Conservation (phyloP, 2,113 vertebrate genomes). For the Callospermophilus lateralis region DNA sequence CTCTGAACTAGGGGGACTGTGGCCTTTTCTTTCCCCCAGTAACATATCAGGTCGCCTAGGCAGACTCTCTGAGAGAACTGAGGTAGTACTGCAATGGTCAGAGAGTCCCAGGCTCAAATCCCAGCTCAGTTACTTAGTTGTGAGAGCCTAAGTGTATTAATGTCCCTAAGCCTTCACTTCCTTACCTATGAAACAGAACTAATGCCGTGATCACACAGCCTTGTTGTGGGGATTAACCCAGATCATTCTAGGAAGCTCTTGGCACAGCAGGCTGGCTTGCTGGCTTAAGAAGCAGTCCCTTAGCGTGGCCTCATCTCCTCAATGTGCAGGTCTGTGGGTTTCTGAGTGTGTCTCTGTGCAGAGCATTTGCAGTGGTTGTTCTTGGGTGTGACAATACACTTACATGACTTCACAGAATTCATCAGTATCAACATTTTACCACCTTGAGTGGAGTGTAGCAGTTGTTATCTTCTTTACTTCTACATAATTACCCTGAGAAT, state of each 20-base stretch:
- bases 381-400: not conserved
- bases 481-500: not conserved
- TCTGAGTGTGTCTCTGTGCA: not conserved
- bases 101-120: not conserved
- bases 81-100: not conserved
- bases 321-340: not conserved
- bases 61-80: not conserved
- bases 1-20: not conserved
- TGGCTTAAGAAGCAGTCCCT: not conserved
- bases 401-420: not conserved
- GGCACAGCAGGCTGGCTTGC: not conserved
- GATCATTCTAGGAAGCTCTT: not conserved
- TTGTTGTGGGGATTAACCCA: not conserved
- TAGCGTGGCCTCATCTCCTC: not conserved
- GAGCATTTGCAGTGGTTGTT: not conserved
- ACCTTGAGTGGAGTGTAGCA: not conserved
- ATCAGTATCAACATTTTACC: not conserved
- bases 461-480: not conserved
- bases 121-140: not conserved
- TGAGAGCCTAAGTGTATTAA: not conserved
- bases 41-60: not conserved
- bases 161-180: not conserved
- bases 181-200: not conserved
- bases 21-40: not conserved
- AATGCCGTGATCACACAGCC: not conserved